Conservation (phyloP, 2,113 vertebrate genomes). For the Ammodramus savannarum region DNA sequence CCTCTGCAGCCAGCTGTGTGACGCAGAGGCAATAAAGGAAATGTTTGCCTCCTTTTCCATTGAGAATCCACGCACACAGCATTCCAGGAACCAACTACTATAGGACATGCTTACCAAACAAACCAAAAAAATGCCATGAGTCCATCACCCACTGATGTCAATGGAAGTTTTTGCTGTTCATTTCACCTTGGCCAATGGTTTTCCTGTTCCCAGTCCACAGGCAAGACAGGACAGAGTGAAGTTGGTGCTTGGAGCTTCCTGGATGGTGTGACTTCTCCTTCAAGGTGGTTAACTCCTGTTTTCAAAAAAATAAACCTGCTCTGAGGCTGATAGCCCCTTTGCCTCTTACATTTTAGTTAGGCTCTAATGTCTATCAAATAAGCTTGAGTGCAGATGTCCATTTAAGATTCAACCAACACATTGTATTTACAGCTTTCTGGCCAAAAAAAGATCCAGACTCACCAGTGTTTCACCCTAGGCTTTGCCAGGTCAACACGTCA, state of each 20-base stretch:
- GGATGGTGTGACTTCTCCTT: not conserved
- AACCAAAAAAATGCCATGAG: not conserved
- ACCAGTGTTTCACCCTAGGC: not conserved
- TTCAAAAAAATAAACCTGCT: not conserved
- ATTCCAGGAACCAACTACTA: not conserved
- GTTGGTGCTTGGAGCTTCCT: not conserved
- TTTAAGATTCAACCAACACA: not conserved
- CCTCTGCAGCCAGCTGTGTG: not conserved
- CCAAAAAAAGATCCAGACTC: not conserved
- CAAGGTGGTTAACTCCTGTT: not conserved
- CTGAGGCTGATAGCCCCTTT: not conserved
- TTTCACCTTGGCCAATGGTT: not conserved
- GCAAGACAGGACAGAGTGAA: not conserved
- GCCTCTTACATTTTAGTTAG: not conserved
- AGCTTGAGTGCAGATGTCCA: not conserved
- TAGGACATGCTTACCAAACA: not conserved
- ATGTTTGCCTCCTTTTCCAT: not conserved
- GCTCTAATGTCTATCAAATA: not conserved
- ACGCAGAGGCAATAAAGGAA: not conserved
- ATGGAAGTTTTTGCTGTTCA: not conserved
- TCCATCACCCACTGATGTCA: not conserved
- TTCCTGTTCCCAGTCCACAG: not conserved
- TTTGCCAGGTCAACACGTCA: not conserved
- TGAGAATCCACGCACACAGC: not conserved
- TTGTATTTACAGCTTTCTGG: not conserved